phyloP scores from a whole-genome alignment of 1,140 invertebrate species.

The Galendromus occidentalis region DNA sequence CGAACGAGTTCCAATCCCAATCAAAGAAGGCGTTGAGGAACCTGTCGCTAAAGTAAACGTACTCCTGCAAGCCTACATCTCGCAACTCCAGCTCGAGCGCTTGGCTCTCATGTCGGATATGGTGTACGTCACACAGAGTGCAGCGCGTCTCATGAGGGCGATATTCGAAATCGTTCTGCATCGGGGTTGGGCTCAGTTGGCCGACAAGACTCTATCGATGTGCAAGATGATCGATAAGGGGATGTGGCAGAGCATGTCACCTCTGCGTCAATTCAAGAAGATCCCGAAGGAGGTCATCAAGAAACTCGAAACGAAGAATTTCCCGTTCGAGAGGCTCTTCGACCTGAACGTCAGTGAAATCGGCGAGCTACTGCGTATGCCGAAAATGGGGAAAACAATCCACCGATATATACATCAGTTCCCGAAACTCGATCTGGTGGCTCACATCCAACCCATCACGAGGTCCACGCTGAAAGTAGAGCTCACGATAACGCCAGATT shows the following conservation, averaged over 20 bases:
- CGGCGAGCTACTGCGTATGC: constrained; percentile 81
- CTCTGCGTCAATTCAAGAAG: constrained; percentile 87
- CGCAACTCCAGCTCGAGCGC: constrained; percentile 90
- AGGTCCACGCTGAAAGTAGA: constrained; percentile 81
- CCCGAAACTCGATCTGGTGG: constrained; percentile 78
- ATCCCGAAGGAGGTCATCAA: constrained; percentile 95
- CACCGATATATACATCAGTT: constrained; percentile 97
- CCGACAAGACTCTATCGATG: constrained; percentile 80
- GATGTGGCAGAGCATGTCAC: constrained; percentile 95
- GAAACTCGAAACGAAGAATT: constrained; percentile 95
- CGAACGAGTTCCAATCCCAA: constrained; percentile 92
- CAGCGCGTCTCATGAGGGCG: constrained; percentile 76
- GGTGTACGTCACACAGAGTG: constrained; percentile 97
- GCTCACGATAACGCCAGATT: constrained; percentile 94
- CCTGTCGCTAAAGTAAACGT: constrained; percentile 92
- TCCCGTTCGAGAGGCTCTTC: constrained; percentile 78
- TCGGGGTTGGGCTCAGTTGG: constrained; percentile 87
- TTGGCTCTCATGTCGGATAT: constrained; percentile 98
- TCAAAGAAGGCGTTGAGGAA: constrained; percentile 97
- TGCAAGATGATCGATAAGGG: constrained; percentile 98
- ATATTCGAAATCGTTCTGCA: constrained; percentile 86
- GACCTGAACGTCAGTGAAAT: constrained; percentile 93
- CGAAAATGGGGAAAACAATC: constrained; percentile 89
- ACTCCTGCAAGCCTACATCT: constrained; percentile 90
- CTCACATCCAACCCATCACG: constrained; percentile 94